Evolutionary conservation across 2,797 vertebrate species (phyloP), one percentile per base, ranked within the genome.

Genomic region (Macropus fuliginosus): DNA sequence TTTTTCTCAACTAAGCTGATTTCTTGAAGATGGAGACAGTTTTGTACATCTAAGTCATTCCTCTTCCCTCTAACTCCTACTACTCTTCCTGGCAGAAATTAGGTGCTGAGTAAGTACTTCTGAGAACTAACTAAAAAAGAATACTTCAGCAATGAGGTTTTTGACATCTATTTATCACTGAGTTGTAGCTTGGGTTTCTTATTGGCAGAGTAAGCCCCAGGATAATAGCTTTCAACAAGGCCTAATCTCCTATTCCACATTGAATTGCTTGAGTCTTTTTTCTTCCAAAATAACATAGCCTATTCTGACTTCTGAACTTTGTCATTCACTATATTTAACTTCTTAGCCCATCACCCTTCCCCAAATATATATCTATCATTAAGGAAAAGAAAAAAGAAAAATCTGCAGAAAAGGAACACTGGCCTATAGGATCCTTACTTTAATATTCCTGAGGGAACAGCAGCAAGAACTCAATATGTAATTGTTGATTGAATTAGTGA

Each of bases 331-430:
- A 54, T 62, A 95, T 93, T 89, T 56, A 89, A 3, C 18, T 74
- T 74, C n/a, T n/a, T 8, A 40, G 5, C 0, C 16, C 18, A 74
- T 18, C 18, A 74, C 2, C 5, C n/a, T 1, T 74, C 18, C 6
- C n/a, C n/a, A 74, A n/a, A 89, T 1, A 3, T 14, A 14, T 91
- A 29, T 2, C 55, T 54, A 3, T 52, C n/a, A 18, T 57, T 91
- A 31, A 91, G 5, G 55, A 92, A 93, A 91, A 57, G 55, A 31
- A 81, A 81, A 96, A 96, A n/a, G 4, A 66, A 40, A 93, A 56
- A 16, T 54, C 0, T 52, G 52, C 52, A 40, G 2, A 0, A 34
- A 66, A 16, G 14, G 12, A n/a, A 66, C 31, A 66, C 12, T 59
- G 28, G 6, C 1, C 18, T 40, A 40, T 40, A 74, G 0, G n/a